Percentiles rank a stretch among this genome's conserved stretches.
Conservation (phyloP, 2,888 invertebrate species). For the Rhyacophila evoluta region DNA sequence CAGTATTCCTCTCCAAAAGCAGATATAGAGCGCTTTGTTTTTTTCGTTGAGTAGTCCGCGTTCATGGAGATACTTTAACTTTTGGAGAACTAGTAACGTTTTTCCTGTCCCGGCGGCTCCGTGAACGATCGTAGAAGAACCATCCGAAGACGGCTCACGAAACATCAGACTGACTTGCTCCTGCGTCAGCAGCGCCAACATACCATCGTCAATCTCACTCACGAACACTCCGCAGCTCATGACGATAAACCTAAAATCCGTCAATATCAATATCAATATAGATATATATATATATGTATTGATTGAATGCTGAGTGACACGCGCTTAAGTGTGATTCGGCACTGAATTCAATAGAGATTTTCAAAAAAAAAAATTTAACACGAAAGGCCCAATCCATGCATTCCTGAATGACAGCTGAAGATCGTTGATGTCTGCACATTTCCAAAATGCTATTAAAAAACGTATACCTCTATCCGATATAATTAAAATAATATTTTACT, state of each 20-base stretch:
- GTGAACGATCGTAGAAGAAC: conserved; percentile 58
- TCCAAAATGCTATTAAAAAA: no score
- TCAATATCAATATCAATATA: no score
- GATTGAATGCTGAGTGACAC: no score
- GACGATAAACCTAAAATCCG: conserved; percentile 58
- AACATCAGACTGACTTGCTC: conserved; percentile 59
- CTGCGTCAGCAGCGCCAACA: conserved; percentile 59
- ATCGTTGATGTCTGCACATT: no score
- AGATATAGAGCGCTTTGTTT: conserved; percentile 59
- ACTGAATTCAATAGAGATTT: no score
- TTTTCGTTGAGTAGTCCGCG: conserved; percentile 57
- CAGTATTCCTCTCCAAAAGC: conserved; percentile 61
- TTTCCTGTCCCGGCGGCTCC: conserved; percentile 61
- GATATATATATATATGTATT: no score
- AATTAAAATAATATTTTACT: no score
- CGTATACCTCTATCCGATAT: no score
- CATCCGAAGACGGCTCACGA: conserved; percentile 52
- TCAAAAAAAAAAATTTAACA: no score
- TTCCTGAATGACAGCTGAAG: no score
- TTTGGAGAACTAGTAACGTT: conserved; percentile 59
- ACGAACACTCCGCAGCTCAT: conserved; percentile 60
- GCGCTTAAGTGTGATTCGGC: no score
- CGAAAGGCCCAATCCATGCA: no score
- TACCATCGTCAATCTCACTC: conserved; percentile 58
- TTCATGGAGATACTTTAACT: conserved; percentile 58